These are phyloP conservation scores for Pardalotus punctatus DNA, from an alignment of 2,113 vertebrate genomes.

Conservation along the genomic window DNA sequence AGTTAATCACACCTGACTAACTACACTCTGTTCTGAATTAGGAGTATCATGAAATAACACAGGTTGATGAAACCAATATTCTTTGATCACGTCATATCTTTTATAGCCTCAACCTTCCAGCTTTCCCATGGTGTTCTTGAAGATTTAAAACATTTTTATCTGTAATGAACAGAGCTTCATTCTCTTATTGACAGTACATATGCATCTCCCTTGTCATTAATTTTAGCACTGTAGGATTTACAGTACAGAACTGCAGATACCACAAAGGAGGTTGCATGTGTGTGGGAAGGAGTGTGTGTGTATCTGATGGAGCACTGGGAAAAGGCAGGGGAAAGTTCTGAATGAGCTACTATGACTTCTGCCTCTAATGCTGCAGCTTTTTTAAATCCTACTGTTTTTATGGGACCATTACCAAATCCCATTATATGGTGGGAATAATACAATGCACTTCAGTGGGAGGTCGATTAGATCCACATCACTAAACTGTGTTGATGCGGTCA, in stretches of 20 bases:
- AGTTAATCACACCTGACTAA: slow-evolving; percentile 25
- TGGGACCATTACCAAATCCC: background rate
- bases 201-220: background rate
- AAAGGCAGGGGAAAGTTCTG: background rate
- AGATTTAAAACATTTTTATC: background rate
- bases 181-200: background rate
- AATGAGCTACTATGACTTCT: background rate
- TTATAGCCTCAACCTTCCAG: background rate
- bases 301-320: background rate
- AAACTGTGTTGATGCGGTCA: background rate
- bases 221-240: background rate
- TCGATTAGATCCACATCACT: background rate
- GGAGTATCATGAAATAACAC: background rate
- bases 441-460: background rate
- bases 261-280: background rate
- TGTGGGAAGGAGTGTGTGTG: background rate
- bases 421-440: background rate
- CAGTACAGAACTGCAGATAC: background rate
- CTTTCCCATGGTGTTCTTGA: background rate
- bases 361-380: background rate
- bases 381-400: background rate
- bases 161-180: background rate
- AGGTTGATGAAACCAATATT: background rate
- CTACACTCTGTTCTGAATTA: background rate
- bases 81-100: slow-evolving; percentile 7